phyloP scores from a whole-genome alignment of 1,140 invertebrate species.

The Psix sp. region DNA sequence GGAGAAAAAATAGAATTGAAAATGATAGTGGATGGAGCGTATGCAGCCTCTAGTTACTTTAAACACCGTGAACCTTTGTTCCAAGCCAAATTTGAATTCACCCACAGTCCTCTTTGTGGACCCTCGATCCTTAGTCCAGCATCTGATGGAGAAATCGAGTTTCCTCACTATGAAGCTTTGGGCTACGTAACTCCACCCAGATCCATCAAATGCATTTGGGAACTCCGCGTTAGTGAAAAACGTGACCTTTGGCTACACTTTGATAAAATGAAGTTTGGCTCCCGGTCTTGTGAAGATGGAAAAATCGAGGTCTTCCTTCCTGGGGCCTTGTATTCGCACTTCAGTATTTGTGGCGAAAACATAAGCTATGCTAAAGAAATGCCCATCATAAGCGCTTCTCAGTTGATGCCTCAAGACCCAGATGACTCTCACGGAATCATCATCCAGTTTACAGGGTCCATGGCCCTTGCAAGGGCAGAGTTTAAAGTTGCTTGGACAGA shows the following conservation, averaged over 20 bases:
- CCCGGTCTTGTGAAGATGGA: conserved; percentile 87
- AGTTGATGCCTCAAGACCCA: conserved; percentile 81
- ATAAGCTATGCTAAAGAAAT: conserved; percentile 86
- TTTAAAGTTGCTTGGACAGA: conserved; percentile 94
- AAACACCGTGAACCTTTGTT: conserved; percentile 89
- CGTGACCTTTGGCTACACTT: conserved; percentile 91
- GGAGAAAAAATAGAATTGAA: conserved; percentile 87
- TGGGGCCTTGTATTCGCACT: conserved; percentile 82
- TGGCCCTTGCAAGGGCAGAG: conserved; percentile 86
- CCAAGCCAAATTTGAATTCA: conserved; percentile 90
- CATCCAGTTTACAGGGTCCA: conserved; percentile 84
- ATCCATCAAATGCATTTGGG: conserved; percentile 91
- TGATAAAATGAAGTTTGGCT: conserved; percentile 89
- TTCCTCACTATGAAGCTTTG: conserved; percentile 89
- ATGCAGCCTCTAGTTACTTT: conserved; percentile 90
- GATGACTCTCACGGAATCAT: conserved; percentile 80
- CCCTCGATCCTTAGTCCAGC: conserved; percentile 85
- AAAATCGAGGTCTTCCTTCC: conserved; percentile 89
- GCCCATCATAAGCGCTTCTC: conserved; percentile 85
- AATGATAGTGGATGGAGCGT: conserved; percentile 87
- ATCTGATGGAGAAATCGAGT: conserved; percentile 89
- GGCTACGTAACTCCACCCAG: conserved; percentile 86
- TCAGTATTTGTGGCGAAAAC: conserved; percentile 89
- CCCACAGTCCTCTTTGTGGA: conserved; percentile 91
- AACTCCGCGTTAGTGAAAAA: conserved; percentile 86